Conservation (phyloP, 2,888 invertebrate genomes). For the Camponotus fellah region DNA sequence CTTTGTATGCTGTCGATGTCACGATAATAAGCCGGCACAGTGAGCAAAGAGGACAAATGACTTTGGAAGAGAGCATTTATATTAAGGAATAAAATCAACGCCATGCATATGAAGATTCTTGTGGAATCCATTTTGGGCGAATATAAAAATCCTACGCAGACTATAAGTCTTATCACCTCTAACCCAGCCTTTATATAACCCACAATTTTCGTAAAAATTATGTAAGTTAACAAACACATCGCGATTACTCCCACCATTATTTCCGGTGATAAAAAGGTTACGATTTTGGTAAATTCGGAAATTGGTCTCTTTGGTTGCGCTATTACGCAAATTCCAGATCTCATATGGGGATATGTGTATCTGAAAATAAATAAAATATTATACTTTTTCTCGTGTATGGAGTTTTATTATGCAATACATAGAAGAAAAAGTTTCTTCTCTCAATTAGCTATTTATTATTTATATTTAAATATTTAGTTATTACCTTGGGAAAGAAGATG, state of each 20-base stretch:
- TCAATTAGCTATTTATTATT: background rate
- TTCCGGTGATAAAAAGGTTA: constrained; percentile 52
- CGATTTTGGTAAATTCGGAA: constrained; percentile 62
- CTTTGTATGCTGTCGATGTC: constrained; percentile 63
- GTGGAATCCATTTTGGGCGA: constrained; percentile 40
- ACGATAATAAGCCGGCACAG: constrained; percentile 53
- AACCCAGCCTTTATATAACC: constrained; percentile 56
- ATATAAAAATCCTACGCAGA: constrained; percentile 56
- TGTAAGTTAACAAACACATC: constrained; percentile 25
- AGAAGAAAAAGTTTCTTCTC: background rate
- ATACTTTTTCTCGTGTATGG: background rate
- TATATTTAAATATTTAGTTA: background rate
- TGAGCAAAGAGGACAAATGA: constrained; percentile 65
- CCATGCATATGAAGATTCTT: constrained; percentile 61
- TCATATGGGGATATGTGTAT: constrained; percentile 72
- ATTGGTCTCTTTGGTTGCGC: constrained; percentile 54
- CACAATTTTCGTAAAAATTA: constrained; percentile 40
- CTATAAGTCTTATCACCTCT: constrained; percentile 64
- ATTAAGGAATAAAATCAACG: constrained; percentile 59
- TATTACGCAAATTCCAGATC: constrained; percentile 68
- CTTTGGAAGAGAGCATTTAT: constrained; percentile 68
- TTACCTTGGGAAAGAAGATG: background rate
- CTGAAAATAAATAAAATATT: constrained; percentile 44
- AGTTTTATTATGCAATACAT: background rate
- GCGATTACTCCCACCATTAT: background rate